Percentiles rank a stretch among this genome's conserved stretches.
These are phyloP conservation scores for Apodemia zela DNA, from an alignment of 2,888 invertebrate species.

Conservation along the genomic window DNA sequence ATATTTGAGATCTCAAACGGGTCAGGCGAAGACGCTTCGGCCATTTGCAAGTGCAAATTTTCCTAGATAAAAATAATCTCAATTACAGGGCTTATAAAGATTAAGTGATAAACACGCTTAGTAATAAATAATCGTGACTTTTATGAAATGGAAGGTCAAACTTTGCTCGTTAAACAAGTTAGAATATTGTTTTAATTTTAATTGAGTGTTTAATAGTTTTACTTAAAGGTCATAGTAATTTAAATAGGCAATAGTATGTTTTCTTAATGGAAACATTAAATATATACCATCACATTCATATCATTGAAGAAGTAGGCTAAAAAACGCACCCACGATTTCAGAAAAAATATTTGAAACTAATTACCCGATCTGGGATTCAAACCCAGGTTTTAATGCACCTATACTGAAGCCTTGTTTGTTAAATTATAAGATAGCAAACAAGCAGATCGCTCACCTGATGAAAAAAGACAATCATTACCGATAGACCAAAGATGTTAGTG, in stretches of 20 bases:
- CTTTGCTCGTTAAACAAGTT: conserved; percentile 4
- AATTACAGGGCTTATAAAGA: conserved; percentile 55
- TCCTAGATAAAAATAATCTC: conserved; percentile 73
- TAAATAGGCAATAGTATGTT: not conserved
- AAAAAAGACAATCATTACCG: no score
- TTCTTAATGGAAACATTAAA: not conserved
- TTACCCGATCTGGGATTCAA: no score
- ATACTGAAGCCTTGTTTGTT: no score
- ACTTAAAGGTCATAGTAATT: not conserved
- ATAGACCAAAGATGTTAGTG: no score
- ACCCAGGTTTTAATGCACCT: no score
- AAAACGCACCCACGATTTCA: no score
- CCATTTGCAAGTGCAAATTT: conserved; percentile 75
- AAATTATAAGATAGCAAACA: no score
- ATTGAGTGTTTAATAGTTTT: not conserved
- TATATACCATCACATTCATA: no score
- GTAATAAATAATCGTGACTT: conserved; percentile 37
- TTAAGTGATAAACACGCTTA: conserved; percentile 53
- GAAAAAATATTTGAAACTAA: no score
- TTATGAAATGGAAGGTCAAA: conserved; percentile 23
- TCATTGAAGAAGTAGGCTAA: no score
- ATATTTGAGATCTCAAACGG: conserved; percentile 73
- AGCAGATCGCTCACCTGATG: no score
- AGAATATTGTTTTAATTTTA: conserved; percentile 4
- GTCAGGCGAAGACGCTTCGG: conserved; percentile 63